Base-by-base conservation (phyloP, 2,888 invertebrate genomes). In the Hoplodrina ambigua region DNA sequence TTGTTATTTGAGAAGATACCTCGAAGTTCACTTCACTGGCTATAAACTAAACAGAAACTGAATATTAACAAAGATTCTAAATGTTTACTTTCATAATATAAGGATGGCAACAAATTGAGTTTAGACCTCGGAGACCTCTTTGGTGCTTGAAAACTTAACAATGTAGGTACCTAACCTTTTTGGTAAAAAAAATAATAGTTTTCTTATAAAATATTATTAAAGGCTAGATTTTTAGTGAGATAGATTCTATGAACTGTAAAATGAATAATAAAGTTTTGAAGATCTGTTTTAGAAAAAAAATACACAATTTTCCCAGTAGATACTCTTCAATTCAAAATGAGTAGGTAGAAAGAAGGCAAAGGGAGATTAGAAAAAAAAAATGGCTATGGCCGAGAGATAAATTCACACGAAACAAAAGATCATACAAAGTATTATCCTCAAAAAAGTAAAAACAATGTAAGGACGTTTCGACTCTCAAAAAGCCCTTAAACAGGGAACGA, bases 381-480 rank as follows among this genome's bases (percentile, higher is more conserved):
- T 5, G 1, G 5, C 46, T 46, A 44, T 15, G 5, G 17, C 17
- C 17, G 17, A 6, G 4, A 30, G 13, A 19, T 56, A 80, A 74
- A 64, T 80, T 80, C 75, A 58, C 69, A 64, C n/a, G 63, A 75
- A 77, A 80, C 69, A 60, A 61, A 80, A 75, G 80, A 19, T 50
- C 67, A 49, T 64, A 76, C 75, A 63, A 79, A 69, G 69, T 55
- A 61, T 50, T 52, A 62, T 69, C 46, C 56, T 33, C 41, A 37
- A 79, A 67, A 41, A 65, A 70, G 30, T 63, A 75, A 52, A 25
- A 73, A 81, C 69, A 67, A 57, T 30, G 15, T 72, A 77, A 75
- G 70, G 72, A 75, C 72, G 74, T 77, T 78, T 84, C 69, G 53
- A 72, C 66, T 80, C 70, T 84, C 80, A 78, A 82, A 83, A 80